A percentile compares a stretch with the other conserved stretches of the same genome.
These are phyloP conservation scores for Acronicta alni DNA, from an alignment of 2,888 invertebrate genomes.

Conservation along the genomic window DNA sequence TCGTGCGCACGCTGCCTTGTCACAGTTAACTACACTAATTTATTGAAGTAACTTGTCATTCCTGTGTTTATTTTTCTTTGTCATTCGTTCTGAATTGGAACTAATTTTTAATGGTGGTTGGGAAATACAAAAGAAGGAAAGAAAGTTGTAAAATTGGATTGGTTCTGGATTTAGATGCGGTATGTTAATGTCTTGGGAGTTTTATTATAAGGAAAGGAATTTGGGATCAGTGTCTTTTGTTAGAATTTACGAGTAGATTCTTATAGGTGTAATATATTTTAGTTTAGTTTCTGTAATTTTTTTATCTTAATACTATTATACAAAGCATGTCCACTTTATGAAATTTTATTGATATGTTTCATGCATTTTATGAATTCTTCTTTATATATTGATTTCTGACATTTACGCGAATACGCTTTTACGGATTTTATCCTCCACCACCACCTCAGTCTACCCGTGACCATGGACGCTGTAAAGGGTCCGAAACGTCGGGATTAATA, in stretches of 20 bases:
- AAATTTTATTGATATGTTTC: too few species aligned
- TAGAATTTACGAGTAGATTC: neutral
- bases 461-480: too few species aligned
- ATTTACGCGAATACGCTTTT: too few species aligned
- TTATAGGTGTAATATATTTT: neutral
- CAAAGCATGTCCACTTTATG: too few species aligned
- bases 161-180: constrained; percentile 32
- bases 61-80: constrained; percentile 65
- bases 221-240: constrained; percentile 1
- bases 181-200: constrained; percentile 33
- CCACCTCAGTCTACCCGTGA: too few species aligned
- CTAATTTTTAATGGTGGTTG: constrained; percentile 56
- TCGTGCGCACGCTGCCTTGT: constrained; percentile 54
- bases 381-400: too few species aligned
- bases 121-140: constrained; percentile 11
- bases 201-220: constrained; percentile 27
- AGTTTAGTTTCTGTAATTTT: too few species aligned
- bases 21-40: constrained; percentile 64
- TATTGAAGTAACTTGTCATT: constrained; percentile 64
- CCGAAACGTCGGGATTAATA: too few species aligned
- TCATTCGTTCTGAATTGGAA: constrained; percentile 55
- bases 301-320: too few species aligned
- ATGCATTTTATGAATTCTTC: too few species aligned
- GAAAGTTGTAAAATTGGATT: neutral
- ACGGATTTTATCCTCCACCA: too few species aligned